Conservation (phyloP, 2,888 invertebrate genomes). For the Beris morrisii region DNA sequence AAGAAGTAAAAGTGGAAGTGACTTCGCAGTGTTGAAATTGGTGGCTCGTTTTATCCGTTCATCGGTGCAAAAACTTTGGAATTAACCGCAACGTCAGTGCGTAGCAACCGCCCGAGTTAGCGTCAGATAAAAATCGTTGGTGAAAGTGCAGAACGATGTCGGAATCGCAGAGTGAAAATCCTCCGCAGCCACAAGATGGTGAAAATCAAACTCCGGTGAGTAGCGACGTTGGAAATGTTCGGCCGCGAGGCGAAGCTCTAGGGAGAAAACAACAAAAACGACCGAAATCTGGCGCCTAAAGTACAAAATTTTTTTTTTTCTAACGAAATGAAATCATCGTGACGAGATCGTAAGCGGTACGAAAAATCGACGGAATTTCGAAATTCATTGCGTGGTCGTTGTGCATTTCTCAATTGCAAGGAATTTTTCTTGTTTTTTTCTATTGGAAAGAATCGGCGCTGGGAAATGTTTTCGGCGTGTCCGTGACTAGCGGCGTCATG, state of each 20-base stretch:
- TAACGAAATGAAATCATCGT: no score
- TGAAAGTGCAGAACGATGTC: constrained; percentile 21
- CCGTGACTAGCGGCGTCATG: no score
- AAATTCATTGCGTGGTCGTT: no score
- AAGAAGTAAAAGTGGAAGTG: constrained; percentile 16
- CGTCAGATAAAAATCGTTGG: constrained; percentile 5
- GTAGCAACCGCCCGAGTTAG: background rate
- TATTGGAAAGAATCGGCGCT: no score
- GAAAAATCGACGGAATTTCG: background rate
- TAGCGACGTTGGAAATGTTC: constrained; percentile 9
- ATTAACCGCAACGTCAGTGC: background rate
- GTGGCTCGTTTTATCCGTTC: background rate
- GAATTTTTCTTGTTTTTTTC: no score
- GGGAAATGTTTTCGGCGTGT: no score
- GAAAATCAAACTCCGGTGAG: constrained; percentile 32
- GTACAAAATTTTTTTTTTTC: no score
- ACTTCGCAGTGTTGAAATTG: constrained; percentile 16
- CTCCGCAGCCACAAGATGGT: constrained; percentile 26
- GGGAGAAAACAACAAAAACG: background rate
- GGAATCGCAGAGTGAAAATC: constrained; percentile 29
- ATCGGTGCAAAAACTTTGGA: background rate
- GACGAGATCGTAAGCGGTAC: no score
- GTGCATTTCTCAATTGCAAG: no score
- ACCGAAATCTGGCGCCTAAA: no score
- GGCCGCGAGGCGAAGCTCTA: background rate